Base-by-base conservation (phyloP, 2,797 vertebrate species). In the Antennarius maculatus region DNA sequence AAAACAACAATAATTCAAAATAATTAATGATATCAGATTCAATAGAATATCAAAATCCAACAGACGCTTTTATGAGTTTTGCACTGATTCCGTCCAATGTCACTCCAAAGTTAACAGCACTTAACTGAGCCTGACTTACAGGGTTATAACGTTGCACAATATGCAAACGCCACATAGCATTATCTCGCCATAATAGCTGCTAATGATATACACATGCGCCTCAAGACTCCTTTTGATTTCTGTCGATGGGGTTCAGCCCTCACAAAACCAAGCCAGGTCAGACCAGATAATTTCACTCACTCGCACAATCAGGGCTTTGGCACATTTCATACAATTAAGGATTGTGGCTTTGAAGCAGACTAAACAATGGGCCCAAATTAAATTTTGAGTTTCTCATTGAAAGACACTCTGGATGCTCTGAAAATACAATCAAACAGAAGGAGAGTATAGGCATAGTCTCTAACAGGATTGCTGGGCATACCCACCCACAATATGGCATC, bases 311-410 rank as follows among this genome's bases (percentile, higher is more conserved):
- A 80, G 55, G 58, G 86, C 82, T 88, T 86, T 70, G 86, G 83
- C 81, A 84, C 85, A 83, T 86, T 87, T 89, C 86, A 86, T 86
- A 89, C 82, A 89, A 91, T 90, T 89, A 89, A 74, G 86, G 83
- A 88, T 88, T 90, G 86, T 91, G 86, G 90, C 90, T 89, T 91
- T 91, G 87, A 86, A 87, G 80, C 83, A 87, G 83, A 90, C 84
- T 83, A 92, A 91, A 91, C 89, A 93, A 92, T 91, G 78, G 86
- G 54, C 76, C 81, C 82, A 93, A 94, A 94, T 93, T 93, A 93
- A 94, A 93, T 93, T 93, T 88, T 79, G 74, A 89, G 74, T 91
- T 89, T 91, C 78, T 76, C 82, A 76, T 81, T 84, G 79, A 91
- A 90, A 89, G 88, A 80, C 77, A 65, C 83, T 81, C 79, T 80